Evolutionary conservation across 2,888 invertebrate species (phyloP).

Genomic region (Morpho achilles): DNA sequence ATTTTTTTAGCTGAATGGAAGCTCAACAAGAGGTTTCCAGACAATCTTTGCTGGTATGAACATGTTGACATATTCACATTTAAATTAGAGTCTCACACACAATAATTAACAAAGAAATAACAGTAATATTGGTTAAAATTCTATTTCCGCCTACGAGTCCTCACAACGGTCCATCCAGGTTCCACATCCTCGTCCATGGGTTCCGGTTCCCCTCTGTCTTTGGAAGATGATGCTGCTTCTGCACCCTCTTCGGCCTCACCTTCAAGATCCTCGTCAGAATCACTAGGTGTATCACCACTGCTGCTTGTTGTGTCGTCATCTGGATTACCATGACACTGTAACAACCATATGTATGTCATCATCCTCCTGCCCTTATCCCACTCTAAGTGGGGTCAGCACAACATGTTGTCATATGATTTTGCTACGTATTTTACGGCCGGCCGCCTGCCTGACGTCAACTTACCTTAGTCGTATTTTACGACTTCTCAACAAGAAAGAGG

Average conservation of each 20-base stretch:
- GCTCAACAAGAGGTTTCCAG: no score
- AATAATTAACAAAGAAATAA: slow-evolving; percentile 1
- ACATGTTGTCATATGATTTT: no score
- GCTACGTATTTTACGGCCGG: no score
- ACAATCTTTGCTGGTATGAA: no score
- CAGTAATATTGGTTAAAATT: slow-evolving; percentile 13
- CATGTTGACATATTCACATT: no score
- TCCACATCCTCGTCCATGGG: slow-evolving; percentile 76
- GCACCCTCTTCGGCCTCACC: slow-evolving; percentile 17
- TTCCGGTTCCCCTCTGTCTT: slow-evolving; percentile 39
- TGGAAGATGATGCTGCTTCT: slow-evolving; percentile 39
- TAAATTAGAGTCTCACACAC: no score
- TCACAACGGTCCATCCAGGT: slow-evolving; percentile 84
- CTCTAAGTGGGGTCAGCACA: no score
- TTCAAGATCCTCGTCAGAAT: slow-evolving; percentile 21
- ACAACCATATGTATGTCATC: not conserved
- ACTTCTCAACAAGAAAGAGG: no score
- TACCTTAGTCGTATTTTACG: no score
- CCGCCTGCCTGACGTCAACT: no score
- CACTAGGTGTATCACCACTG: slow-evolving; percentile 50
- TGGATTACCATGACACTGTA: slow-evolving; percentile 67
- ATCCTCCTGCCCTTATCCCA: no score
- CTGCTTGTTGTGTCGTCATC: slow-evolving; percentile 71
- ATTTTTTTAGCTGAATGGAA: no score
- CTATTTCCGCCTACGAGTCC: slow-evolving; percentile 73